Percentiles rank a stretch among this genome's conserved stretches.
phyloP scores from a whole-genome alignment of 2,113 vertebrate genomes.

The Onychorhynchus coronatus region DNA sequence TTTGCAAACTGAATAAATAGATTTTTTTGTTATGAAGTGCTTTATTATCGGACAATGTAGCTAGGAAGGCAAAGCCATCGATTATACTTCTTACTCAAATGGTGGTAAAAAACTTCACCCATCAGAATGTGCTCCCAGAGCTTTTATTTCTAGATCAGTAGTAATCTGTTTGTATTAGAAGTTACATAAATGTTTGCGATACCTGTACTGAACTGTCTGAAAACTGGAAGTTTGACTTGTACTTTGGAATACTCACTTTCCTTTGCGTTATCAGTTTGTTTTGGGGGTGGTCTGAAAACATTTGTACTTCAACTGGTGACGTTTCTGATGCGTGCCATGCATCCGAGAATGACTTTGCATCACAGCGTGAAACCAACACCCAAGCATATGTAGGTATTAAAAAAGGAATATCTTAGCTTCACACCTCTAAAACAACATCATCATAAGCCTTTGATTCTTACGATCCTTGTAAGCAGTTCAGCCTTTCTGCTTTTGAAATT shows the following conservation, averaged over 20 bases:
- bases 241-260: fast-evolving
- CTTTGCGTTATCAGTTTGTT: background rate
- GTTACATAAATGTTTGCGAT: background rate
- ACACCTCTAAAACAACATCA: background rate
- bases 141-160: background rate
- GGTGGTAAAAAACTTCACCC: background rate
- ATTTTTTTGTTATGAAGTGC: background rate
- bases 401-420: background rate
- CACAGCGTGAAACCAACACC: background rate
- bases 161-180: background rate
- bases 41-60: background rate
- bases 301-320: background rate
- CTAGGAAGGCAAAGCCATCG: background rate
- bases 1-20: background rate
- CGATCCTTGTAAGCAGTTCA: fast-evolving
- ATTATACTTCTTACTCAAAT: background rate
- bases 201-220: background rate
- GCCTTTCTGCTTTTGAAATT: background rate
- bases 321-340: background rate
- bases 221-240: background rate
- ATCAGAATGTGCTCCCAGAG: background rate
- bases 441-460: background rate
- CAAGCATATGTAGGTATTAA: background rate
- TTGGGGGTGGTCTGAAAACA: background rate
- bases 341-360: background rate